These are phyloP conservation scores for Drosophila albomicans DNA, from an alignment of 1,140 invertebrate species.

Conservation along the genomic window DNA sequence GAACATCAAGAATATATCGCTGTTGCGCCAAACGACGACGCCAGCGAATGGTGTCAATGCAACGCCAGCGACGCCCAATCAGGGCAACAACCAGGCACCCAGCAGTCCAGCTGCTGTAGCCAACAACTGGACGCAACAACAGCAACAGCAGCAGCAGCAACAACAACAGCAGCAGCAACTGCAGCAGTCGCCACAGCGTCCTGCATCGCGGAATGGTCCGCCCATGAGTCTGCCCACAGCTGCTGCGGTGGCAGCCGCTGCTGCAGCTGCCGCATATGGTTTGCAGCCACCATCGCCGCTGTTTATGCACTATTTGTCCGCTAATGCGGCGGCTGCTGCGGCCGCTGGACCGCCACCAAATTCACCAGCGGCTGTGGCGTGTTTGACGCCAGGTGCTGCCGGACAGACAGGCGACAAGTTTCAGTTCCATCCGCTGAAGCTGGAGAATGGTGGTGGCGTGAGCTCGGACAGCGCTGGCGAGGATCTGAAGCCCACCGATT, in stretches of 20 bases:
- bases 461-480: constrained; percentile 69
- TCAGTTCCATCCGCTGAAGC: constrained; percentile 78
- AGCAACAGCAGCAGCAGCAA: constrained; percentile 59
- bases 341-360: constrained; percentile 67
- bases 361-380: constrained; percentile 65
- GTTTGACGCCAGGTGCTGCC: constrained; percentile 53
- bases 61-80: constrained; percentile 22
- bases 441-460: constrained; percentile 64
- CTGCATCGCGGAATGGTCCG: constrained; percentile 58
- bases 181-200: constrained; percentile 64
- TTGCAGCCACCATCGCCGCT: constrained; percentile 83
- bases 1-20: constrained; percentile 96
- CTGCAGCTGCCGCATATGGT: constrained; percentile 78
- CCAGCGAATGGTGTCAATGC: constrained; percentile 36
- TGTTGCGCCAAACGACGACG: constrained; percentile 91
- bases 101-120: constrained; percentile 55
- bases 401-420: constrained; percentile 66
- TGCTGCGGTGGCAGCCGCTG: constrained; percentile 76
- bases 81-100: constrained; percentile 46
- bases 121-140: constrained; percentile 49
- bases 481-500: constrained; percentile 86
- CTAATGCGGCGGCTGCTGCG: constrained; percentile 65
- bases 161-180: constrained; percentile 63
- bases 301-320: constrained; percentile 82
- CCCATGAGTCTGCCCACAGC: constrained; percentile 72